Conservation (phyloP, 2,888 invertebrate species). For the Lingula anatina region DNA sequence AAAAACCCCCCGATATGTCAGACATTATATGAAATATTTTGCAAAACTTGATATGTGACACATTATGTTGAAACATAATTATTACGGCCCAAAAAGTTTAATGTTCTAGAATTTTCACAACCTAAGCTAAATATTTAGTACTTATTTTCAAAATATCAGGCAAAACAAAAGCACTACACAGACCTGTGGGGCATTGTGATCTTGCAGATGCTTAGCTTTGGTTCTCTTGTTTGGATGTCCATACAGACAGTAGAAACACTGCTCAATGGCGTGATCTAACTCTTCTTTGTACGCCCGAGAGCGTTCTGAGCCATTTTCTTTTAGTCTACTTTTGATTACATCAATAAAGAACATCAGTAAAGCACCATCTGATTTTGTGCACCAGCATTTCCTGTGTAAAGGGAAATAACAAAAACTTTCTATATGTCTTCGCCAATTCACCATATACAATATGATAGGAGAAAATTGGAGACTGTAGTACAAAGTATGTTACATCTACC, state of each 20-base stretch:
- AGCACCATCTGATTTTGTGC: constrained; percentile 71
- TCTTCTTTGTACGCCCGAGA: constrained; percentile 50
- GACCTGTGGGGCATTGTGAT: constrained; percentile 77
- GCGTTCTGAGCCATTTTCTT: constrained; percentile 16
- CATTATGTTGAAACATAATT: too few species aligned
- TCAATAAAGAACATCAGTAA: constrained; percentile 74
- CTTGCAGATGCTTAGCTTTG: constrained; percentile 64
- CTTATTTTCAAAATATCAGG: too few species aligned
- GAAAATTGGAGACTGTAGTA: too few species aligned
- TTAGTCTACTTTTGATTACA: constrained; percentile 55
- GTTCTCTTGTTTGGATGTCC: constrained; percentile 45
- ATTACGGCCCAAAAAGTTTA: too few species aligned
- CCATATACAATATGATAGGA: too few species aligned
- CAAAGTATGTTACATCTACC: too few species aligned
- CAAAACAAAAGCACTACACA: too few species aligned
- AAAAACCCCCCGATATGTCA: too few species aligned
- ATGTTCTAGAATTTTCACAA: too few species aligned
- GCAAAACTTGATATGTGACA: too few species aligned
- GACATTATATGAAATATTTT: too few species aligned
- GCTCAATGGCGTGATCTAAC: constrained; percentile 75
- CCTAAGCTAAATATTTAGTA: too few species aligned
- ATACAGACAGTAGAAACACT: constrained; percentile 79
- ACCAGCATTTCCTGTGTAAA: constrained; percentile 68
- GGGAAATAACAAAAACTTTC: constrained; percentile 5
- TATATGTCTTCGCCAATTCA: neutral